Base-by-base conservation (phyloP, 2,113 vertebrate genomes). In the Elachura formosa region DNA sequence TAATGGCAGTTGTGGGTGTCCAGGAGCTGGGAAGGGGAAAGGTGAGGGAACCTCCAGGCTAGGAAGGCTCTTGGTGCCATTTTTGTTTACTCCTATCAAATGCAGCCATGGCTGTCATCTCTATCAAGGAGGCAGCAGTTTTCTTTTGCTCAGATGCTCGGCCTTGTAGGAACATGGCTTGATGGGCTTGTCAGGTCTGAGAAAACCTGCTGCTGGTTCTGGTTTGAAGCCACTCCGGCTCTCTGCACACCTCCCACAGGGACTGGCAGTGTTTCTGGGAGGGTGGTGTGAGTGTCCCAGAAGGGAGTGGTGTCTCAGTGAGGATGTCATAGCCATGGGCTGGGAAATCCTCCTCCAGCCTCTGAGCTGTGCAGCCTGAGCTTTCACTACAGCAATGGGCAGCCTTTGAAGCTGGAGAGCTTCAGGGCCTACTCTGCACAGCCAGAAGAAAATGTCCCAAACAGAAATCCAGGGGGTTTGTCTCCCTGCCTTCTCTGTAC, bases 151-250 rank as follows among this genome's bases (percentile, higher is more conserved):
- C 43, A 29, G 74, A 20, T 55, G 40, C n/a, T 87, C 1, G 0
- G 29, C 55, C 51, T 59, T 18, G 7, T 0, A 63, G 43, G 38
- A 76, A 10, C 0, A 2, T 20, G n/a, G n/a, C 43, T 86, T 36
- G 12, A 14, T 87, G 59, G 21, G 12, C 72, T 43, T 64, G 45
- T 43, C 36, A 43, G 20, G 23, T 64, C 48, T 75, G 48, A 81
- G 62, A 41, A 91, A 45, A 63, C 14, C 15, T 10, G 29, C n/a
- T 45, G 45, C 28, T 72, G 26, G 25, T 29, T 80, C 20, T 29
- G 63, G 45, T 55, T 41, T 25, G 49, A 84, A 63, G 28, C 29
- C 54, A 45, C 29, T 46, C 87, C 48, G 74, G 33, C 59, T 71
- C 46, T 55, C 29, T 54, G 64, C 59, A 59, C 36, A 74, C 45